Conservation (phyloP, 2,888 invertebrate species). For the Caenorhabditis macrosperma region DNA sequence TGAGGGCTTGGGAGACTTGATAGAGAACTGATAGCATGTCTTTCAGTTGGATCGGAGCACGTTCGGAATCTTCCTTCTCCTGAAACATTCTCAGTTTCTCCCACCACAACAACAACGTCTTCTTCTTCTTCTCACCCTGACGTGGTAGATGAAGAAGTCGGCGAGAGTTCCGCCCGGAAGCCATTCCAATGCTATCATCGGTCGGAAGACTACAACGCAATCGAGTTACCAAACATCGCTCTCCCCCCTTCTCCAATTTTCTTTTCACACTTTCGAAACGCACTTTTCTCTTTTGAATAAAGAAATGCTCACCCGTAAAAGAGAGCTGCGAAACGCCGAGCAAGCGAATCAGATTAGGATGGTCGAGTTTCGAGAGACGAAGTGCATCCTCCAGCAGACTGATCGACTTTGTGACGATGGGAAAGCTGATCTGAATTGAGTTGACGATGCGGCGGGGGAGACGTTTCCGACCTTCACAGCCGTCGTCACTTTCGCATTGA, state of each 20-base stretch:
- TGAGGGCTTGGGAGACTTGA: conserved; percentile 71
- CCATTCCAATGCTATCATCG: conserved; percentile 79
- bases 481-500: conserved; percentile 76
- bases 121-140: conserved; percentile 64
- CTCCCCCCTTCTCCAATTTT: background rate
- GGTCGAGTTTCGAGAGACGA: conserved; percentile 72
- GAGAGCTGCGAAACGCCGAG: conserved; percentile 75
- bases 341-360: conserved; percentile 76
- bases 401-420: conserved; percentile 76
- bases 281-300: background rate
- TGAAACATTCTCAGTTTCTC: conserved; percentile 31
- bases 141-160: conserved; percentile 75
- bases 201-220: conserved; percentile 72
- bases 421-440: conserved; percentile 74
- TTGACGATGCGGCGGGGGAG: background rate
- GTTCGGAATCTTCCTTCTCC: conserved; percentile 71
- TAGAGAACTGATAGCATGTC: conserved; percentile 71
- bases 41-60: conserved; percentile 70
- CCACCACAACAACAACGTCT: background rate
- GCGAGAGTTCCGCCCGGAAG: conserved; percentile 77
- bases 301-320: conserved; percentile 63
- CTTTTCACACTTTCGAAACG: conserved; percentile 22
- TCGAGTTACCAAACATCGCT: conserved; percentile 24
- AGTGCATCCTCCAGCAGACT: conserved; percentile 78
- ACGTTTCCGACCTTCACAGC: conserved; percentile 74